Evolutionary conservation across 2,797 vertebrate species (phyloP), one percentile per base, ranked within the genome.

Genomic region (Rousettus madagascariensis): DNA sequence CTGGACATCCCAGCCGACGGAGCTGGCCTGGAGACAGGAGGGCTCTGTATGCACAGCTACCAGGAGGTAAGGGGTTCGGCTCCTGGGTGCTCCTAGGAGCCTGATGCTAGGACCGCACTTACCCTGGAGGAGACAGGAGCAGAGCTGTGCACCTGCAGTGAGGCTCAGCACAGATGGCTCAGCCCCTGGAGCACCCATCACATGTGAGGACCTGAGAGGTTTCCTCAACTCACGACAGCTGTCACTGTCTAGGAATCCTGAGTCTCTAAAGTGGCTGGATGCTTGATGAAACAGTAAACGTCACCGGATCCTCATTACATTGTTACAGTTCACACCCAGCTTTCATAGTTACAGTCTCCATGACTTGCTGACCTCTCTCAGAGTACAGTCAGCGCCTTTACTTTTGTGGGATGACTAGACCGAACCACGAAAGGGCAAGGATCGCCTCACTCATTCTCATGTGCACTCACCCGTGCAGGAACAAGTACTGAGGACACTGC

Each of bases 151-250:
- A 55, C 57, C 49, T 11, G 11, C 82, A 6, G 3, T 15, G 28
- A 17, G 28, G 20, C 0, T 2, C 1, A 2, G 2, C 38, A 17
- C 41, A 10, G 17, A 49, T 22, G 22, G 41, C 69, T 61, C 1
- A 9, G 33, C n/a, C 15, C 38, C 36, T 41, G 43, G 79, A 77
- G 36, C 15, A 17, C 30, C 2, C 10, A 55, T 6, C 30, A 26
- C 3, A 13, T 0, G 2, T 1, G 33, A 41, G 9, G 26, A 69
- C 15, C 38, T 0, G 3, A 4, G 36, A 55, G 19, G 24, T 9
- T 88, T 68, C 57, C 51, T 59, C 69, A 30, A 13, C 1, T 15
- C 59, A 59, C 1, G 2, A 11, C 57, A 49, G 75, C 1, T 19
- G 11, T 17, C 22, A 33, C 69, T 20, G 15, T 49, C 74, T n/a